Evolutionary conservation across 92 coral and sea anemone species (phyloP).

Genomic region (Plumapathes pennacea): DNA sequence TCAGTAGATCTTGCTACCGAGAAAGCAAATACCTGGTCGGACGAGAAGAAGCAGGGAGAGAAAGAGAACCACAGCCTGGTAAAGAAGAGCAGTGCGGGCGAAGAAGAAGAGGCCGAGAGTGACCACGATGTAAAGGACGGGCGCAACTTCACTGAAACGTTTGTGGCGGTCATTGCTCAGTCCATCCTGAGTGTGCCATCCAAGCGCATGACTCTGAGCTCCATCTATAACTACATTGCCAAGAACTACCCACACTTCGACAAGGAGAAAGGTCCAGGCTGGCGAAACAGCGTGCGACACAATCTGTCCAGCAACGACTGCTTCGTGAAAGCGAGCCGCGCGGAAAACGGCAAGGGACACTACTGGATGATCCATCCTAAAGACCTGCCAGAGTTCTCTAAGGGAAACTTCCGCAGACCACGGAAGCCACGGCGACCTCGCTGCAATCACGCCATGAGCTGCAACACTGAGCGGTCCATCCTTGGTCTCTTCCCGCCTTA

Average conservation of each 20-base stretch:
- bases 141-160: slow-evolving; percentile 79
- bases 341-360: slow-evolving; percentile 98
- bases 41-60: slow-evolving; percentile 10
- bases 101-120: slow-evolving; percentile 45
- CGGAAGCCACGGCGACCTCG: slow-evolving; percentile 92
- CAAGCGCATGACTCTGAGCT: slow-evolving; percentile 96
- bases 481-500: slow-evolving; percentile 38
- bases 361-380: slow-evolving; percentile 99
- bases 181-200: slow-evolving; percentile 91
- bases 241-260: slow-evolving; percentile 90
- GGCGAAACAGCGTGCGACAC: slow-evolving; percentile 98
- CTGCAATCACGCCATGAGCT: slow-evolving; percentile 71
- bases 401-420: slow-evolving; percentile 92
- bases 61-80: slow-evolving; percentile 28
- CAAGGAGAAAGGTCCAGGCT: slow-evolving; percentile 98
- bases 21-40: not conserved
- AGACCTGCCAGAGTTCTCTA: slow-evolving; percentile 97
- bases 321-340: slow-evolving; percentile 98
- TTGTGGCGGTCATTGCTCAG: slow-evolving; percentile 98
- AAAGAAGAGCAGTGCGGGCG: slow-evolving; percentile 18
- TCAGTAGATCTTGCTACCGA: slow-evolving; percentile 1
- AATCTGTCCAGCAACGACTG: slow-evolving; percentile 99
- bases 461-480: slow-evolving; percentile 45
- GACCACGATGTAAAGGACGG: slow-evolving; percentile 55
- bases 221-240: slow-evolving; percentile 91